Conservation (phyloP, 2,797 vertebrate genomes). For the Momotus momota region DNA sequence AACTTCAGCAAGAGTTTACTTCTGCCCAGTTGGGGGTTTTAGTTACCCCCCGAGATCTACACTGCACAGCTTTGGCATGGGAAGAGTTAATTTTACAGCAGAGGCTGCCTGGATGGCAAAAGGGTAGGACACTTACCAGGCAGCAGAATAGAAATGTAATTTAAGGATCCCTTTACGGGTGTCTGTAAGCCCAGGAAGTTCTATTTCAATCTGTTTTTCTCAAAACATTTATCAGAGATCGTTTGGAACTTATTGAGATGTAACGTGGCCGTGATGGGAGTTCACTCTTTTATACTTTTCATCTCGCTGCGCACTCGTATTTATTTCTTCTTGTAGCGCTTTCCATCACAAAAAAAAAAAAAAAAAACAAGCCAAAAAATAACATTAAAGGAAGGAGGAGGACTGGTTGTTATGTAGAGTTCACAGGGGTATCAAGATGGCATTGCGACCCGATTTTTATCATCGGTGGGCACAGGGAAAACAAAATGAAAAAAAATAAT, state of each 20-base stretch:
- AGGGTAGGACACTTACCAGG: fast-evolving
- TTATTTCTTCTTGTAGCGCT: not conserved
- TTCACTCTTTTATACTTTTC: not conserved
- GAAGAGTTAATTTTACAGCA: not conserved
- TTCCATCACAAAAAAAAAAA: not conserved
- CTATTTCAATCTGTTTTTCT: not conserved
- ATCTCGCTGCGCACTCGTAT: not conserved
- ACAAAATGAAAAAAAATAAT: not conserved
- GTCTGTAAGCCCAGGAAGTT: not conserved
- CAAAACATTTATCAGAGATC: not conserved
- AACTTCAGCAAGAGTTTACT: not conserved
- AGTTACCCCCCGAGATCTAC: not conserved
- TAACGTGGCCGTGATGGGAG: not conserved
- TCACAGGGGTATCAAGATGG: not conserved
- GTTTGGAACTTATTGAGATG: not conserved
- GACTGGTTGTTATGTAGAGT: conserved; percentile 5
- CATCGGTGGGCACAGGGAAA: not conserved
- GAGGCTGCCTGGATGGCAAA: not conserved
- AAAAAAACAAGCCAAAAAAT: no score
- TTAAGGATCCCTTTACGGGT: not conserved
- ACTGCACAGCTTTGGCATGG: not conserved
- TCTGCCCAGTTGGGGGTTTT: not conserved
- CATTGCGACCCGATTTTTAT: conserved; percentile 26
- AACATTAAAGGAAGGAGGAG: not conserved
- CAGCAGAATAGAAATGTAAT: not conserved